Conservation (phyloP, 2,113 vertebrate genomes). For the Brachyhypopomus occidentalis region DNA sequence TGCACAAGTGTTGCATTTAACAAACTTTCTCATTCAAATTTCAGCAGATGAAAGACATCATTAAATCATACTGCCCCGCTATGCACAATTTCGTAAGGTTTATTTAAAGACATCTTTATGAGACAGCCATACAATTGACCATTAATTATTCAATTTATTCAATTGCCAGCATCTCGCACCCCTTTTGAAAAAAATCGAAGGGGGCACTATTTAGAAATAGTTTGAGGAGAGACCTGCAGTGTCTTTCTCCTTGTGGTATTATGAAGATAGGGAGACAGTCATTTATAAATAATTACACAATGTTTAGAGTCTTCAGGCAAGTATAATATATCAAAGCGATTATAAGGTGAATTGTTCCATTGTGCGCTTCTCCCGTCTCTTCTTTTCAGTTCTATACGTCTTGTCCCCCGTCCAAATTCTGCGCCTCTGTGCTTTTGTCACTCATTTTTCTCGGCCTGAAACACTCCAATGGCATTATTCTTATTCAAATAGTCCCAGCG, state of each 20-base stretch:
- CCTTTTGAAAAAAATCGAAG: slow-evolving; percentile 76
- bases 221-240: slow-evolving; percentile 94
- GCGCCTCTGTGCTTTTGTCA: slow-evolving; percentile 95
- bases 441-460: slow-evolving; percentile 94
- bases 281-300: slow-evolving; percentile 99
- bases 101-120: slow-evolving; percentile 99
- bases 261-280: slow-evolving; percentile 88
- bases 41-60: slow-evolving; percentile 45
- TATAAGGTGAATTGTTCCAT: slow-evolving; percentile 98
- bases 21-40: slow-evolving; percentile 7
- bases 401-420: slow-evolving; percentile 94
- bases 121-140: slow-evolving; percentile 96
- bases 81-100: slow-evolving; percentile 81
- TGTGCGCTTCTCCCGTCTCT: slow-evolving; percentile 84
- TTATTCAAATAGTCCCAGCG: slow-evolving; percentile 97
- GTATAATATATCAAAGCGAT: slow-evolving; percentile 99
- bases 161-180: slow-evolving; percentile 84
- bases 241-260: slow-evolving; percentile 92
- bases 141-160: slow-evolving; percentile 91
- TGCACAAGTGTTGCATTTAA: slow-evolving; percentile 23
- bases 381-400: slow-evolving; percentile 93
- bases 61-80: slow-evolving; percentile 51
- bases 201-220: slow-evolving; percentile 89
- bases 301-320: slow-evolving; percentile 99
- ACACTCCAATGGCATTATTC: slow-evolving; percentile 94